These are phyloP conservation scores for Solea senegalensis DNA, from an alignment of 2,113 vertebrate species.

Conservation along the genomic window DNA sequence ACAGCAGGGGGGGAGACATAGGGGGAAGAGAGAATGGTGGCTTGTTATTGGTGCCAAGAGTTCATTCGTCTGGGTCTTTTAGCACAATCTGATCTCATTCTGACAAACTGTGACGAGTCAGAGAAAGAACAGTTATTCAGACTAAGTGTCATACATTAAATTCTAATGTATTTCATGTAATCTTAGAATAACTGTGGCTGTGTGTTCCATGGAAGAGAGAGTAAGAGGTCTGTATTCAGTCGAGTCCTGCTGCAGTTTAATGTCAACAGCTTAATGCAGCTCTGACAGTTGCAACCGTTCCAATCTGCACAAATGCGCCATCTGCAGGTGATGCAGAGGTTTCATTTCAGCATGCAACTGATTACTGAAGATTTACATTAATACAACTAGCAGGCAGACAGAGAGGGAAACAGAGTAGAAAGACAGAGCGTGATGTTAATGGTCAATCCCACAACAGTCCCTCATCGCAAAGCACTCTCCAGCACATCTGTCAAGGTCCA, in stretches of 20 bases:
- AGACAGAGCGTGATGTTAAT: conserved; percentile 7
- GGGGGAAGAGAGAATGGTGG: conserved; percentile 28
- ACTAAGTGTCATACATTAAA: background rate
- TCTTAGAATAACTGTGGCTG: background rate
- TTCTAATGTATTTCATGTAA: background rate
- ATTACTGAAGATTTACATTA: conserved; percentile 24
- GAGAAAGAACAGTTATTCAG: conserved; percentile 3
- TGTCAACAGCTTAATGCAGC: conserved; percentile 3
- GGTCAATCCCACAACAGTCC: background rate
- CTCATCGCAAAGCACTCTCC: conserved; percentile 22
- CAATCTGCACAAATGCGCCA: conserved; percentile 47
- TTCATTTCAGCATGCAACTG: background rate
- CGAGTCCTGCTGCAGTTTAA: conserved; percentile 21
- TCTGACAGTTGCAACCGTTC: conserved; percentile 22
- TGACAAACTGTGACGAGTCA: conserved; percentile 30
- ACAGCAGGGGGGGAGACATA: conserved; percentile 45
- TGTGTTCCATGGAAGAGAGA: background rate
- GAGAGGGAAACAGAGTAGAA: background rate
- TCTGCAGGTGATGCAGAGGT: conserved; percentile 43
- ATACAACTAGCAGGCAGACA: background rate
- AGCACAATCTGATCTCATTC: conserved; percentile 48
- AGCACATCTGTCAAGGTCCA: conserved; percentile 55
- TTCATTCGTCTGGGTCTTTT: conserved; percentile 50
- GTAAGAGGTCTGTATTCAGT: background rate
- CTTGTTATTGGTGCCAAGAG: conserved; percentile 61